Evolutionary conservation across 1,140 invertebrate genomes (phyloP), one percentile per base, ranked within the genome.

Genomic region (Drosophila takahashii): DNA sequence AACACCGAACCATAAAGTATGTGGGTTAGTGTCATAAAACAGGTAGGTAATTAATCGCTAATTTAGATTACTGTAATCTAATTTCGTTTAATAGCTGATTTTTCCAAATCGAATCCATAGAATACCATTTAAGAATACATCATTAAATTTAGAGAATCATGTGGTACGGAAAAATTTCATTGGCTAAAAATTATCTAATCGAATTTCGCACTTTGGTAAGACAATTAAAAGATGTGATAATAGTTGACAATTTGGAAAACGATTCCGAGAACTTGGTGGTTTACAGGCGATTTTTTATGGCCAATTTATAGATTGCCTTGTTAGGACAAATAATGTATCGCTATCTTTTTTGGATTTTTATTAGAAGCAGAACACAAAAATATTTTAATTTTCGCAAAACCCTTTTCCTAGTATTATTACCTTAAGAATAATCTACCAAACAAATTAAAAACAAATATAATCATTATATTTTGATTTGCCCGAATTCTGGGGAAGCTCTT

Each of bases 51-150:
- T 60, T n/a, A 3, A n/a, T 9, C 6, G 1, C 15, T 8, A 29
- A n/a, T 60, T 60, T n/a, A 29, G 34, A 60, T 56, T 18, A 39
- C 2, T n/a, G 3, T 29, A n/a, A 47, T 50, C 16, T 10, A 22
- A 22, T 22, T 22, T 22, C 10, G 13, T 1, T 5, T 13, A 13
- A 27, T 37, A 32, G 18, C 5, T 29, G 1, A 37, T 10, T 29
- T 61, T 37, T 13, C 15, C 11, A 29, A 29, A 58, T 29, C 26
- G 48, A 50, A 26, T n/a, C 4, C 26, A 15, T 3, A 48, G 29
- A 34, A 3, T 11, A 27, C 3, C 26, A 15, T 13, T 10, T 45
- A 6, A 16, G 3, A 27, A 56, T 37, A 7, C 36, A 22, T 37
- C 7, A 22, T 37, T 51, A 9, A 39, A 8, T 54, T 37, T 37